Conservation (phyloP, 2,797 vertebrate genomes). For the Siniperca scherzeri region DNA sequence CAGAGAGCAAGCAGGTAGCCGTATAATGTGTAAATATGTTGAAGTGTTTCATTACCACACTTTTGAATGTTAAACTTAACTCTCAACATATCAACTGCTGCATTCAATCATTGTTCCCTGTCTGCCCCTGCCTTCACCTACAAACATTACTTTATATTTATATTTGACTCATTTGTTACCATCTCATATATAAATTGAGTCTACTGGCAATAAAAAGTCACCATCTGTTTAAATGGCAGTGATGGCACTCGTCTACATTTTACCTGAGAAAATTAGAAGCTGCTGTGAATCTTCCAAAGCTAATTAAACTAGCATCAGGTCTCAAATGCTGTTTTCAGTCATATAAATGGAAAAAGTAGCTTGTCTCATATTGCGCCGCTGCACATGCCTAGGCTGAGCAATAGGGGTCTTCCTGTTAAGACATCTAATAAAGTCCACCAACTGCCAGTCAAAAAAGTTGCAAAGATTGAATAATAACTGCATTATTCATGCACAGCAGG, state of each 20-base stretch:
- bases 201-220: conserved; percentile 32
- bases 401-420: conserved; percentile 23
- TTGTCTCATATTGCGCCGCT: conserved; percentile 5
- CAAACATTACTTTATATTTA: conserved; percentile 21
- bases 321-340: conserved; percentile 29
- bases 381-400: conserved; percentile 26
- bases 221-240: conserved; percentile 37
- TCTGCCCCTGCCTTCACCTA: conserved; percentile 24
- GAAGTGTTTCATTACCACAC: conserved; percentile 14
- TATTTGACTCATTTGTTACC: conserved; percentile 27
- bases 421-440: conserved; percentile 47
- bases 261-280: conserved; percentile 46
- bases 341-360: conserved; percentile 24
- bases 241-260: conserved; percentile 43
- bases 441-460: conserved; percentile 57
- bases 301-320: conserved; percentile 14
- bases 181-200: conserved; percentile 29
- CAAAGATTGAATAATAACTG: conserved; percentile 74
- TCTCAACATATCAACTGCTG: background rate
- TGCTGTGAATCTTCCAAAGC: conserved; percentile 18
- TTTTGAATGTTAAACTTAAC: conserved; percentile 10
- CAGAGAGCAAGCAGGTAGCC: background rate
- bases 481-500: conserved; percentile 82
- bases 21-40: conserved; percentile 1
- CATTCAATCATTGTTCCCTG: background rate